A percentile compares a stretch with the other conserved stretches of the same genome.
Conservation (phyloP, 1,140 invertebrate genomes). For the Drusus annulatus region DNA sequence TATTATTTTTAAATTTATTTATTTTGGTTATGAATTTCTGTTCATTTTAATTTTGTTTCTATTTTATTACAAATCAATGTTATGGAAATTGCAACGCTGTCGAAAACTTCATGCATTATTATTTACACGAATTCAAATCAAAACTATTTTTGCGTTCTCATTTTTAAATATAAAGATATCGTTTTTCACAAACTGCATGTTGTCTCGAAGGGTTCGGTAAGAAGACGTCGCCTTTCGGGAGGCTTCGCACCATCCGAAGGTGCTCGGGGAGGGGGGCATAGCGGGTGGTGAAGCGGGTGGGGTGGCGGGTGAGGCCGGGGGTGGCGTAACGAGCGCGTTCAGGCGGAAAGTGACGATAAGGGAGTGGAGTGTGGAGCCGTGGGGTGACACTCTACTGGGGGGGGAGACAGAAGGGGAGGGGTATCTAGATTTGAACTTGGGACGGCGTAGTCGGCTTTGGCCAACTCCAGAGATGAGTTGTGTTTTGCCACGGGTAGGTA, state of each 20-base stretch:
- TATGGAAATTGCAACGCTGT: too few species aligned
- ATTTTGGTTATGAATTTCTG: too few species aligned
- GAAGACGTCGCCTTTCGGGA: too few species aligned
- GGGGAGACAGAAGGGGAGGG: conserved; percentile 8
- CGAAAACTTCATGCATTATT: too few species aligned
- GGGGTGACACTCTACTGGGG: background rate
- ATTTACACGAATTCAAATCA: too few species aligned
- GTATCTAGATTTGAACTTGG: conserved; percentile 27
- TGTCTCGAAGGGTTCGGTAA: too few species aligned
- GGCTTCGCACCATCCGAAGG: background rate
- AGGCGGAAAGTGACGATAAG: conserved; percentile 72
- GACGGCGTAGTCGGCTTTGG: conserved; percentile 21
- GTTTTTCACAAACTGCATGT: too few species aligned
- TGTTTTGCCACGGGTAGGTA: conserved; percentile 13
- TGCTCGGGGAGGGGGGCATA: conserved; percentile 55
- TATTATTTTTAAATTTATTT: too few species aligned
- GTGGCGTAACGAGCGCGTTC: conserved; percentile 66
- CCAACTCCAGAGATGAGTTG: conserved; percentile 30
- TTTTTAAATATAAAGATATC: too few species aligned
- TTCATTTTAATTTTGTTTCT: too few species aligned
- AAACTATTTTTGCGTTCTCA: conserved; percentile 2
- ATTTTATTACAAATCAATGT: too few species aligned
- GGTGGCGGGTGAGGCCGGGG: conserved; percentile 44
- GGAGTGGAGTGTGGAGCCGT: conserved; percentile 67
- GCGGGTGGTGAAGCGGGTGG: conserved; percentile 44